These are phyloP conservation scores for Xenopus petersii DNA, from an alignment of 2,797 vertebrate genomes.

Conservation along the genomic window DNA sequence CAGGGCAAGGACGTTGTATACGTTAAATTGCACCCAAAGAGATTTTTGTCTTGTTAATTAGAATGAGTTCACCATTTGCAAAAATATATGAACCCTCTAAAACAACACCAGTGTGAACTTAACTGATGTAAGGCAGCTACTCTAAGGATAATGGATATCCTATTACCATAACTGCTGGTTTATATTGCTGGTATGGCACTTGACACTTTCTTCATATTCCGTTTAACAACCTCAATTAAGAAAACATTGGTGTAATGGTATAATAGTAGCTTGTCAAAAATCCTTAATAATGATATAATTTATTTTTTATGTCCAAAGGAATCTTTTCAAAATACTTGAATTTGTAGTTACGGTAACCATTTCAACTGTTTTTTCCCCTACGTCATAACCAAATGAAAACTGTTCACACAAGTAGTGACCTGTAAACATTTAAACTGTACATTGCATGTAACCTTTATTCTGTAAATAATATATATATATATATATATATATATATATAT, in stretches of 20 bases:
- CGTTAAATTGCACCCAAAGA: conserved; percentile 40
- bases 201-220: conserved; percentile 45
- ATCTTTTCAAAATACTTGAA: too few relatives aligned
- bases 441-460: too few relatives aligned
- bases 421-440: too few relatives aligned
- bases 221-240: conserved; percentile 49
- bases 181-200: conserved; percentile 41
- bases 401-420: too few relatives aligned
- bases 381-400: too few relatives aligned
- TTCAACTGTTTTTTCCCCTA: too few relatives aligned
- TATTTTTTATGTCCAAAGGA: conserved; percentile 2
- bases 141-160: conserved; percentile 43
- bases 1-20: conserved; percentile 27
- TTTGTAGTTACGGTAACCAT: too few relatives aligned
- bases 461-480: too few relatives aligned
- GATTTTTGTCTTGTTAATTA: conserved; percentile 49
- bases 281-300: conserved; percentile 47
- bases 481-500: too few relatives aligned
- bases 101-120: conserved; percentile 38
- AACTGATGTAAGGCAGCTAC: conserved; percentile 41
- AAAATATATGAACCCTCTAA: conserved; percentile 45
- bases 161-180: conserved; percentile 48
- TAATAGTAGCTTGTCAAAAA: conserved; percentile 28
- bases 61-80: conserved; percentile 45
- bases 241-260: conserved; percentile 48